phyloP scores from a whole-genome alignment of 1,140 invertebrate genomes.

The Holotrichia oblita region DNA sequence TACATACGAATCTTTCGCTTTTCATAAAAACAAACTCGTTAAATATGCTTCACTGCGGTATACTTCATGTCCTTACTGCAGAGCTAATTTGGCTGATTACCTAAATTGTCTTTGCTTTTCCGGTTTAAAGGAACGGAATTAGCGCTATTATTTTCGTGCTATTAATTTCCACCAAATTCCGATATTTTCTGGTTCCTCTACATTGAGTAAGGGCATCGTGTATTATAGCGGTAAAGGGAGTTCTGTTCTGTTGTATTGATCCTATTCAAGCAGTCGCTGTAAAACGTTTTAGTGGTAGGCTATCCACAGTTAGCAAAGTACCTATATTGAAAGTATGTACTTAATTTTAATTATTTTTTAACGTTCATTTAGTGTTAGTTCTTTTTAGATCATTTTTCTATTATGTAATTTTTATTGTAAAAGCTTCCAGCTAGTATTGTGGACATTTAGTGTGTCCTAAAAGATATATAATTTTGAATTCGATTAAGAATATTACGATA shows the following conservation, averaged over 20 bases:
- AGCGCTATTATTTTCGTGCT: background rate
- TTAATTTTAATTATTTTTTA: too few species aligned
- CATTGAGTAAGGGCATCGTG: background rate
- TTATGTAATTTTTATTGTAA: background rate
- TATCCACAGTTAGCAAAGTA: background rate
- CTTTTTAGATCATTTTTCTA: background rate
- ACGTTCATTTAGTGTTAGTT: background rate
- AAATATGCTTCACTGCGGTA: background rate
- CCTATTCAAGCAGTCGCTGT: constrained; percentile 22
- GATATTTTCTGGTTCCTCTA: background rate
- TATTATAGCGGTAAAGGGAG: constrained; percentile 20
- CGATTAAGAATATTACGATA: too few species aligned
- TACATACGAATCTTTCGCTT: background rate
- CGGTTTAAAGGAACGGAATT: background rate
- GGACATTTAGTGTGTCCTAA: background rate
- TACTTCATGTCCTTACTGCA: background rate
- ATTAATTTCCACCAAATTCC: background rate
- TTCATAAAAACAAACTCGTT: background rate
- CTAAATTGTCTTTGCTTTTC: background rate
- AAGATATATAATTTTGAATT: too few species aligned
- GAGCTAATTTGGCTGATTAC: background rate
- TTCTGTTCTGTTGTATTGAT: constrained; percentile 20
- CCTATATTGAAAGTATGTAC: background rate
- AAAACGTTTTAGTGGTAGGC: constrained; percentile 3
- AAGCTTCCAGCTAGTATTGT: background rate